phyloP scores from a whole-genome alignment of 2,113 vertebrate genomes.

The Pachyramphus minor region DNA sequence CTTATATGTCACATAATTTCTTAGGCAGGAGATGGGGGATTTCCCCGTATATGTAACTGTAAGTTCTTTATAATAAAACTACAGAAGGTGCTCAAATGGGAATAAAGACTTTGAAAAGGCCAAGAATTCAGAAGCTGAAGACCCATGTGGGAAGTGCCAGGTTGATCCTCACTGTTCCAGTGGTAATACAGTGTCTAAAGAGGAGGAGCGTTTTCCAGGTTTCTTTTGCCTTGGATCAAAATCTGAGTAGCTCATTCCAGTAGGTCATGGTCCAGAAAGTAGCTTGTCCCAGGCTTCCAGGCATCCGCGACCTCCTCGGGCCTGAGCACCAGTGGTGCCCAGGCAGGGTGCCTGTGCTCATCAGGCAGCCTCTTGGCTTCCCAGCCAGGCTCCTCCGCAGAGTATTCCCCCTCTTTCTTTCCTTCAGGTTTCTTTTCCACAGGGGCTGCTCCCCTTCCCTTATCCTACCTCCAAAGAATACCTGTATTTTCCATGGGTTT shows the following conservation, averaged over 20 bases:
- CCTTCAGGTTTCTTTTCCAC: neutral
- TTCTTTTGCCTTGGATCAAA: neutral
- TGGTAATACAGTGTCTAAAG: neutral
- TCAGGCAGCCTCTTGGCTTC: neutral
- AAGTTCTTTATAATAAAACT: neutral
- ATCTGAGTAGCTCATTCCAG: neutral
- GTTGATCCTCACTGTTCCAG: neutral
- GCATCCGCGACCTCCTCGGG: neutral
- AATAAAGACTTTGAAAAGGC: neutral
- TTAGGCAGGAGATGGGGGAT: neutral
- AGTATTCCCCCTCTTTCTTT: neutral
- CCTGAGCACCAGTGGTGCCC: neutral
- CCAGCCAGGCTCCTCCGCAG: fast-evolving
- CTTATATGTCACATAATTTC: neutral
- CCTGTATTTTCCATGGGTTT: neutral
- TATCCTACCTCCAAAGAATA: neutral
- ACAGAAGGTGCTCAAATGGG: neutral
- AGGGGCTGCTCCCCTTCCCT: neutral
- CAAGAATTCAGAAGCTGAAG: neutral
- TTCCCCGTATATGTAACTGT: neutral
- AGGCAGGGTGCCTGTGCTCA: fast-evolving
- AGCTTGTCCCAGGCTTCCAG: neutral
- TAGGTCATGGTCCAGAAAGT: neutral
- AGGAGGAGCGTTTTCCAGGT: neutral
- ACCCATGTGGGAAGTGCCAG: neutral